phyloP scores from a whole-genome alignment of 1,140 invertebrate genomes.

The Neodiprion pinetum region DNA sequence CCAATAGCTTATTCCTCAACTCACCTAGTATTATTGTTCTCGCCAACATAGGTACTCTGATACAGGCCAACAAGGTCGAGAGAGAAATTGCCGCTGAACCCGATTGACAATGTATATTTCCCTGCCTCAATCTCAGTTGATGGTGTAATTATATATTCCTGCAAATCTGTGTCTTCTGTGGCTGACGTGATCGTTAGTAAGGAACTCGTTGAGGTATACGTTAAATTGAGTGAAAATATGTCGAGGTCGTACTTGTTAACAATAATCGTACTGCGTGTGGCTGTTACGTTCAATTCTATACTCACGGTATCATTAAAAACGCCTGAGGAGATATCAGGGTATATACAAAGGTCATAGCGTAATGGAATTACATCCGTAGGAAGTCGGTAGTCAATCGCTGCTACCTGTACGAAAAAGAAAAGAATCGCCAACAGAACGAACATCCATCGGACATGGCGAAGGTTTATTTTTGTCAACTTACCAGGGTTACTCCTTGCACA shows the following conservation, averaged over 20 bases:
- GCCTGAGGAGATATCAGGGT: constrained; percentile 74
- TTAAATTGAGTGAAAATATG: constrained; percentile 50
- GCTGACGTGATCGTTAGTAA: constrained; percentile 38
- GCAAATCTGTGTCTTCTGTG: constrained; percentile 45
- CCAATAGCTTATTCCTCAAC: too few relatives aligned
- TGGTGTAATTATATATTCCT: constrained; percentile 53
- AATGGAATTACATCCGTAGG: constrained; percentile 71
- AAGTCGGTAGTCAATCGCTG: constrained; percentile 57
- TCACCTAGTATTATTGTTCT: too few relatives aligned
- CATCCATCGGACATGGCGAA: too few relatives aligned
- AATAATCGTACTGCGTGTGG: constrained; percentile 67
- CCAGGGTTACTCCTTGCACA: too few relatives aligned
- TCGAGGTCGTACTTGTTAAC: constrained; percentile 74
- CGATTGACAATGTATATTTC: too few relatives aligned
- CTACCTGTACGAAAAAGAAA: too few relatives aligned
- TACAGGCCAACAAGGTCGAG: too few relatives aligned
- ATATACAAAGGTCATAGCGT: constrained; percentile 77
- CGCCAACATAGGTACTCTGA: too few relatives aligned
- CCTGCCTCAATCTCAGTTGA: too few relatives aligned
- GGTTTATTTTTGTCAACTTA: too few relatives aligned
- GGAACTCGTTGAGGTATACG: constrained; percentile 42
- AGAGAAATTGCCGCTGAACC: too few relatives aligned
- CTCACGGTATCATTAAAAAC: constrained; percentile 75
- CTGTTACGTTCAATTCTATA: constrained; percentile 69
- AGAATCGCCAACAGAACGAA: too few relatives aligned